phyloP scores from a whole-genome alignment of 1,140 invertebrate genomes.

The Babylonia areolata region DNA sequence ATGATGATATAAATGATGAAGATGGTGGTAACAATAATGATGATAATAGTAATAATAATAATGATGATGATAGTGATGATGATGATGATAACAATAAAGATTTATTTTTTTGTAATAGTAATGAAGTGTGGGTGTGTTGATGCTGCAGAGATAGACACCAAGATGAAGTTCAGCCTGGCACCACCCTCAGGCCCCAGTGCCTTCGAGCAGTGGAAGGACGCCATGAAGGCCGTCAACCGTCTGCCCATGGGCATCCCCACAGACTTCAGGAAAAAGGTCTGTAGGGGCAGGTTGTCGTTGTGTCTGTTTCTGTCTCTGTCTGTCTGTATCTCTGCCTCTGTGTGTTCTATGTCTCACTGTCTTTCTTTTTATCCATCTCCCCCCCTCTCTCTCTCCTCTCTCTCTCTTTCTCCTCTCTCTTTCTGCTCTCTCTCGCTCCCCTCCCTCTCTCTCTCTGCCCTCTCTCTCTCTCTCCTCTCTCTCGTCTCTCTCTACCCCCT shows the following conservation, averaged over 20 bases:
- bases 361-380: neutral
- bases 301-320: neutral
- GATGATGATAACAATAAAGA: too few species aligned
- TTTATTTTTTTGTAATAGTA: too few species aligned
- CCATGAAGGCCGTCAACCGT: slow-evolving; percentile 96
- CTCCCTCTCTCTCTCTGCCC: too few species aligned
- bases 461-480: too few species aligned
- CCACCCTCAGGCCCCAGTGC: slow-evolving; percentile 79
- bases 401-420: too few species aligned
- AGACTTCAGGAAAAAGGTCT: slow-evolving; percentile 91
- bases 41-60: too few species aligned
- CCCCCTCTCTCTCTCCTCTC: neutral
- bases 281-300: neutral
- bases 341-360: neutral
- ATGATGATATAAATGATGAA: too few species aligned
- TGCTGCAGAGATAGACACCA: slow-evolving; percentile 79
- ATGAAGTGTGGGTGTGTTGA: slow-evolving; percentile 19
- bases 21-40: too few species aligned
- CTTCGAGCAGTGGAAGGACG: slow-evolving; percentile 95
- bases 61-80: too few species aligned
- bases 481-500: too few species aligned
- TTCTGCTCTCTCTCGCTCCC: too few species aligned
- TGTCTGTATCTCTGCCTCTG: neutral
- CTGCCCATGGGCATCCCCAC: slow-evolving; percentile 93
- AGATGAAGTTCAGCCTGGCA: slow-evolving; percentile 79